Evolutionary conservation across 2,113 vertebrate species (phyloP).

Genomic region (Microcebus jonahi): DNA sequence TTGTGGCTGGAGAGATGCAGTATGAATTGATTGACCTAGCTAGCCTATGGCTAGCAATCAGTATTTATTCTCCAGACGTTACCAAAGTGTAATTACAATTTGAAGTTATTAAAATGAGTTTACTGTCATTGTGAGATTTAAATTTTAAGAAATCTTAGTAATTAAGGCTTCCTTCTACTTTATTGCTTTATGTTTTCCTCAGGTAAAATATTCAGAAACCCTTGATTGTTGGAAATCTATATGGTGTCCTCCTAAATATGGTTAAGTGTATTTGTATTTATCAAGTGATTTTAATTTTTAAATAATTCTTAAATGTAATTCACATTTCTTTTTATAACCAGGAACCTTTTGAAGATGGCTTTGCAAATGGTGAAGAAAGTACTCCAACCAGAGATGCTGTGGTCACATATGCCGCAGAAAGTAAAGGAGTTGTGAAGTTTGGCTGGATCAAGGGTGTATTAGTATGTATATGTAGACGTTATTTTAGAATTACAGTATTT

Average conservation of each 20-base stretch:
- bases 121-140: background rate
- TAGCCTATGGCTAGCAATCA: background rate
- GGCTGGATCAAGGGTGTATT: slow-evolving; percentile 99
- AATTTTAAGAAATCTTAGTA: background rate
- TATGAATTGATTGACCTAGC: background rate
- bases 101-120: slow-evolving; percentile 32
- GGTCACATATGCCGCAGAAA: slow-evolving; percentile 90
- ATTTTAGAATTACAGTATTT: background rate
- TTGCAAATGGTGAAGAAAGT: slow-evolving; percentile 96
- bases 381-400: slow-evolving; percentile 94
- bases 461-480: slow-evolving; percentile 86
- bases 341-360: slow-evolving; percentile 99
- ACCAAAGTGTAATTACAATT: background rate
- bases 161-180: background rate
- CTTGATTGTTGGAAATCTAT: background rate
- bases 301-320: slow-evolving; percentile 55
- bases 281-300: background rate
- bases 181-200: slow-evolving; percentile 30
- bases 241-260: background rate
- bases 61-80: background rate
- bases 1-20: background rate
- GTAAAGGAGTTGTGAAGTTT: slow-evolving; percentile 97
- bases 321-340: slow-evolving; percentile 74
- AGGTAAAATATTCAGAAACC: background rate
- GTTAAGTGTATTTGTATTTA: slow-evolving; percentile 18